phyloP scores from a whole-genome alignment of 2,797 vertebrate species.

The Tapirus indicus region DNA sequence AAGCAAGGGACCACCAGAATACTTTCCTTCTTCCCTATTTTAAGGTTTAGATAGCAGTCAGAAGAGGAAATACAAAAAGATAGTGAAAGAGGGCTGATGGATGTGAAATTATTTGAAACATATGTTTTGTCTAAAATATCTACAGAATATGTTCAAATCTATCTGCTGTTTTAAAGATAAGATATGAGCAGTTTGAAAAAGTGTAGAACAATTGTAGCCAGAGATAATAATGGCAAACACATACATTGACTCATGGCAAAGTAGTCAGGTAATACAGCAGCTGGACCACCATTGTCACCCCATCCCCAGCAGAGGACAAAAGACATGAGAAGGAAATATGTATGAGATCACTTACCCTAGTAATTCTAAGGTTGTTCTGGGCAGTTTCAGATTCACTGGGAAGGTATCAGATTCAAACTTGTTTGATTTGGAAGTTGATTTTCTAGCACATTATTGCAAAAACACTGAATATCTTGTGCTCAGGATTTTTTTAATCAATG shows the following conservation, averaged over 20 bases:
- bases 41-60: background rate
- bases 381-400: background rate
- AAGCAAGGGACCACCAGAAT: background rate
- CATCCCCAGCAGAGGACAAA: background rate
- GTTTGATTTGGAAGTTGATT: background rate
- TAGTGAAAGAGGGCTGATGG: background rate
- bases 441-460: background rate
- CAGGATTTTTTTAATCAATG: background rate
- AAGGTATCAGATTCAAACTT: background rate
- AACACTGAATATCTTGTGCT: background rate
- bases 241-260: background rate
- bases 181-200: background rate
- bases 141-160: background rate
- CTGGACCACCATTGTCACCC: rapidly evolving
- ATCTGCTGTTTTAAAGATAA: conserved; percentile 21
- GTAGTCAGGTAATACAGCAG: background rate
- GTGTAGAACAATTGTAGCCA: background rate
- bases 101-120: background rate
- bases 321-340: background rate
- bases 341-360: background rate
- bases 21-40: background rate
- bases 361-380: background rate
- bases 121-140: background rate
- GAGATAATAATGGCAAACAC: background rate
- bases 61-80: background rate